Evolutionary conservation across 2,797 vertebrate species (phyloP).

Genomic region (Neoniphon sammara): DNA sequence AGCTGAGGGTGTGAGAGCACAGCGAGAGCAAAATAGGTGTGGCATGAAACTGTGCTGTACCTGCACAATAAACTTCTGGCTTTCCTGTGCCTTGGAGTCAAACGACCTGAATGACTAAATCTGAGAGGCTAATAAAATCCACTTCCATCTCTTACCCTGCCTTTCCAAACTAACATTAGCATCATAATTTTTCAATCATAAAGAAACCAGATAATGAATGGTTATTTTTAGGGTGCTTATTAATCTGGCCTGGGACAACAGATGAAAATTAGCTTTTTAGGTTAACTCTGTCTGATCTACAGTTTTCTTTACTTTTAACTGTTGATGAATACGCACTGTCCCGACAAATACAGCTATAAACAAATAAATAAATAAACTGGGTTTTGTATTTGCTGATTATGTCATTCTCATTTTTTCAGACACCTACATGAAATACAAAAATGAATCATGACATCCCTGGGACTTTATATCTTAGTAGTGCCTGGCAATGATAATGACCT

Average conservation of each 20-base stretch:
- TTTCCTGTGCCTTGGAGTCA: background rate
- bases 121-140: background rate
- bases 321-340: no score
- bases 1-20: slow-evolving; percentile 71
- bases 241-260: no score
- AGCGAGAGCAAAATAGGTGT: slow-evolving; percentile 70
- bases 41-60: slow-evolving; percentile 39
- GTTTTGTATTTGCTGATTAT: background rate
- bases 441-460: background rate
- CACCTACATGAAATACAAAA: background rate
- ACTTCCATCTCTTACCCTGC: no score
- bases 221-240: no score
- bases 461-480: background rate
- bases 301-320: no score
- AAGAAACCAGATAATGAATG: no score
- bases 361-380: background rate
- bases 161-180: background rate
- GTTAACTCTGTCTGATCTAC: no score
- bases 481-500: background rate
- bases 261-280: no score
- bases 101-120: background rate
- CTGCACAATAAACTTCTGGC: slow-evolving; percentile 15
- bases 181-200: no score
- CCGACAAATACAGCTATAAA: no score
- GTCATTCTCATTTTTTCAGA: background rate